phyloP scores from a whole-genome alignment of 2,888 invertebrate genomes.

The Dioctria rufipes region DNA sequence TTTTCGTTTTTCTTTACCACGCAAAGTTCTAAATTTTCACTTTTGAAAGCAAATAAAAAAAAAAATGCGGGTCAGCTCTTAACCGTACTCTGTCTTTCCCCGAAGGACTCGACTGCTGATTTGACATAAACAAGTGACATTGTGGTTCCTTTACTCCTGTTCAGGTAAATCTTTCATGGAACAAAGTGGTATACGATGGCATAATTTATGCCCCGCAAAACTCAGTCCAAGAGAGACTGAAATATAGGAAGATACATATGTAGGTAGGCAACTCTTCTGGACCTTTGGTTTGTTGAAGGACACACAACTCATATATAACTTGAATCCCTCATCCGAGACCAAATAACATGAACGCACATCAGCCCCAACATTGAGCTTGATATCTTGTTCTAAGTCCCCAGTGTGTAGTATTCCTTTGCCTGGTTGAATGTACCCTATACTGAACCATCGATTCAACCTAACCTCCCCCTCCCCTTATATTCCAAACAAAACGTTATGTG shows the following conservation, averaged over 20 bases:
- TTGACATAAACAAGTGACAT: slow-evolving; percentile 49
- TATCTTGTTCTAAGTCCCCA: slow-evolving; percentile 53
- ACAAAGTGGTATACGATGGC: slow-evolving; percentile 35
- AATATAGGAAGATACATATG: too few relatives aligned
- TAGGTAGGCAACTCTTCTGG: slow-evolving; percentile 31
- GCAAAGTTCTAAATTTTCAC: not conserved
- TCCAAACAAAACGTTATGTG: slow-evolving; percentile 52
- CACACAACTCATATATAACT: slow-evolving; percentile 43
- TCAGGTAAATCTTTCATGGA: slow-evolving; percentile 52
- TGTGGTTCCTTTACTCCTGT: slow-evolving; percentile 36
- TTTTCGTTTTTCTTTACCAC: too few relatives aligned
- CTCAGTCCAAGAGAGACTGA: not conserved
- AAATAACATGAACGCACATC: slow-evolving; percentile 52
- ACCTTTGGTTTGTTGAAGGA: slow-evolving; percentile 40
- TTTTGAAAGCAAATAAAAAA: slow-evolving; percentile 14
- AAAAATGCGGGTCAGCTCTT: not conserved
- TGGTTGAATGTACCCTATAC: slow-evolving; percentile 9
- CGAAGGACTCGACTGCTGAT: slow-evolving; percentile 35
- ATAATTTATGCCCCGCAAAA: slow-evolving; percentile 50
- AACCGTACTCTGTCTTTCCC: slow-evolving; percentile 22
- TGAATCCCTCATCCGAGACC: slow-evolving; percentile 50
- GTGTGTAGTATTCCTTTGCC: slow-evolving; percentile 20
- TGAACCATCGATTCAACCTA: not conserved
- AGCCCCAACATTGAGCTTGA: slow-evolving; percentile 47
- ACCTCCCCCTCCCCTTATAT: not conserved